These are phyloP conservation scores for Phylloscopus trochilus DNA, from an alignment of 2,113 vertebrate genomes.

Conservation along the genomic window DNA sequence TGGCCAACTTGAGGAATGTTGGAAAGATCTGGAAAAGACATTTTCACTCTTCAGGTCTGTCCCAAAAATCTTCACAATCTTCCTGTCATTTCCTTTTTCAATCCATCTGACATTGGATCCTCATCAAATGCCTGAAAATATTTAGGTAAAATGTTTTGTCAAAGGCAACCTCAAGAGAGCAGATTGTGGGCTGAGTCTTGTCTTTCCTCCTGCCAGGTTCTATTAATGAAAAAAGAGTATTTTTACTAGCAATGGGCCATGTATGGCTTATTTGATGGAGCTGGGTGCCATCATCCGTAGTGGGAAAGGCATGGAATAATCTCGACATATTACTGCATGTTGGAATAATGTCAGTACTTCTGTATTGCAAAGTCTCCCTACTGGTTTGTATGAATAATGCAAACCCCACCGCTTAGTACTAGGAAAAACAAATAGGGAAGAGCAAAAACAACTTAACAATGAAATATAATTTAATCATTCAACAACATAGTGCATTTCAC, in stretches of 20 bases:
- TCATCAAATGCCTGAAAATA: conserved; percentile 29
- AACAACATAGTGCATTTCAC: not conserved
- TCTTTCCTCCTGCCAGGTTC: not conserved
- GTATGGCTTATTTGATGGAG: not conserved
- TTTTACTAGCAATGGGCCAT: conserved; percentile 3
- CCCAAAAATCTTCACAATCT: conserved; percentile 38
- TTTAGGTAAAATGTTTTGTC: conserved; percentile 33
- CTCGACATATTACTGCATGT: not conserved
- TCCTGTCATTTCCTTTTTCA: conserved; percentile 53
- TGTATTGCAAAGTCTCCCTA: not conserved
- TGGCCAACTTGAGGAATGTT: conserved; percentile 35
- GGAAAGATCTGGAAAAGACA: conserved; percentile 61
- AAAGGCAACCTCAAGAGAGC: not conserved
- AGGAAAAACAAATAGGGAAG: not conserved
- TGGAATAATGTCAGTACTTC: not conserved
- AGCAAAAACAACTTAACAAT: not conserved
- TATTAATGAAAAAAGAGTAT: not conserved
- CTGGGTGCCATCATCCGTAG: not conserved
- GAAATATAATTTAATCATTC: not conserved
- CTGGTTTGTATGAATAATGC: not conserved
- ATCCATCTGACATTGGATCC: conserved; percentile 31
- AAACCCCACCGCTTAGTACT: not conserved
- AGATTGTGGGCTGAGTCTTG: not conserved
- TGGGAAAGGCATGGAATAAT: not conserved
- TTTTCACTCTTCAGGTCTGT: conserved; percentile 52